Percentiles rank a stretch among this genome's conserved stretches.
Conservation (phyloP, 2,797 vertebrate genomes). For the Myripristis murdjan region DNA sequence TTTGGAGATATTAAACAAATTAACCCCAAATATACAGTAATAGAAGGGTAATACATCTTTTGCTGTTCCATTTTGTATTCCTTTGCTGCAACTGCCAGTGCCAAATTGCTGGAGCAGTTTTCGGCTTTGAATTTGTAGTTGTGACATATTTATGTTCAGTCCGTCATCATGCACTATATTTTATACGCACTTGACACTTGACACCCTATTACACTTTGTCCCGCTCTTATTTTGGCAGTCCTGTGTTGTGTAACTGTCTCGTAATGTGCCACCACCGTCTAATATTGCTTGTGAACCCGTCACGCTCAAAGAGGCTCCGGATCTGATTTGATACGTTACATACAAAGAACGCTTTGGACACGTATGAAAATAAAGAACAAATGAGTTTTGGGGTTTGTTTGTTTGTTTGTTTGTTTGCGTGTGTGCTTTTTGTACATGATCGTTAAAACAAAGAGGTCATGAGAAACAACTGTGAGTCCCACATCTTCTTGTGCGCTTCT, state of each 20-base stretch:
- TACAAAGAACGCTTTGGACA: constrained; percentile 55
- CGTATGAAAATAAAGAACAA: constrained; percentile 15
- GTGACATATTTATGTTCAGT: no score
- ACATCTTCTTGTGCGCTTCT: constrained; percentile 74
- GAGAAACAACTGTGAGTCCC: constrained; percentile 70
- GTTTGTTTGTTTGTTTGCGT: constrained; percentile 31
- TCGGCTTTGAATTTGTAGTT: no score
- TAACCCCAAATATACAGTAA: no score
- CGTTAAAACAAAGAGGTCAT: constrained; percentile 66
- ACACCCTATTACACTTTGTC: not conserved
- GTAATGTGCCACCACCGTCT: constrained; percentile 41
- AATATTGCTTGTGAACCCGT: constrained; percentile 51
- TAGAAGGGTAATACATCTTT: no score
- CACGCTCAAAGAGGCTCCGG: constrained; percentile 52
- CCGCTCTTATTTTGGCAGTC: not conserved
- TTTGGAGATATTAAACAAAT: no score
- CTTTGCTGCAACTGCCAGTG: no score
- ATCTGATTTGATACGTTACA: constrained; percentile 48
- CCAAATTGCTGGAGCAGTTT: no score
- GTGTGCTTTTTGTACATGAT: not conserved
- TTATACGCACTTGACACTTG: not conserved
- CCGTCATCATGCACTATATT: not conserved
- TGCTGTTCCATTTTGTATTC: no score
- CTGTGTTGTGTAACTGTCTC: constrained; percentile 36
- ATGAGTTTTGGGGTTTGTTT: constrained; percentile 2